Evolutionary conservation across 2,797 vertebrate genomes (phyloP).

Genomic region (Staurois parvus): DNA sequence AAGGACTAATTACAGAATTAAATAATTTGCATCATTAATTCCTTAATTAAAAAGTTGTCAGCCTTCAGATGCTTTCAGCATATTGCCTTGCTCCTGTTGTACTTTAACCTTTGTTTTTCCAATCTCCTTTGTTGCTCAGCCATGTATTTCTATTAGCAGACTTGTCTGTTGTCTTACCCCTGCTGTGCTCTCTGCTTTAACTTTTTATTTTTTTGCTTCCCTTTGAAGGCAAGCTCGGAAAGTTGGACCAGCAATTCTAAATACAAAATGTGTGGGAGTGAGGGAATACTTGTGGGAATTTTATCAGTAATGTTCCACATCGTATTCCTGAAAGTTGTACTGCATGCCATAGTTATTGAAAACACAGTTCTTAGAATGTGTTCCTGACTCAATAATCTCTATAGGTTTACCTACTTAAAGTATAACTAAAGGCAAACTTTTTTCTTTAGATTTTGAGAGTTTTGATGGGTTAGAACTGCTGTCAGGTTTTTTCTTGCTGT

Average conservation of each 20-base stretch:
- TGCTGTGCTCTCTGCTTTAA: neutral
- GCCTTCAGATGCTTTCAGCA: slow-evolving; percentile 9
- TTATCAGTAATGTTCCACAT: neutral
- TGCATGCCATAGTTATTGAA: neutral
- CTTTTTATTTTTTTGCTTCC: neutral
- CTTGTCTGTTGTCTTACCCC: slow-evolving; percentile 4
- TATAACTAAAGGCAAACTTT: too few relatives aligned
- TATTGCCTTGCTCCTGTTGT: slow-evolving; percentile 7
- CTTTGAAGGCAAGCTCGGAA: neutral
- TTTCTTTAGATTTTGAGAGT: too few relatives aligned
- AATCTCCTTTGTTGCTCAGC: slow-evolving; percentile 7
- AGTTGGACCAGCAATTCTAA: neutral
- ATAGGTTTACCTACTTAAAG: neutral
- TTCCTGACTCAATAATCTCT: neutral
- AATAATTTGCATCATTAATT: slow-evolving; percentile 13
- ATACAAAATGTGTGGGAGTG: neutral
- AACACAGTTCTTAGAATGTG: neutral
- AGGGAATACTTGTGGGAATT: neutral
- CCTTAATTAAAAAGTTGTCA: slow-evolving; percentile 12
- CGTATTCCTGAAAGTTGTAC: neutral
- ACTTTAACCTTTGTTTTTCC: slow-evolving; percentile 10
- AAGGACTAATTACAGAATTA: slow-evolving; percentile 14
- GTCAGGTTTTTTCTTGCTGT: too few relatives aligned
- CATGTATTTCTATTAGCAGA: slow-evolving; percentile 10
- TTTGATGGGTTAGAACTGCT: too few relatives aligned